These are phyloP conservation scores for Anoplius nigerrimus DNA, from an alignment of 2,888 invertebrate species.

Conservation along the genomic window DNA sequence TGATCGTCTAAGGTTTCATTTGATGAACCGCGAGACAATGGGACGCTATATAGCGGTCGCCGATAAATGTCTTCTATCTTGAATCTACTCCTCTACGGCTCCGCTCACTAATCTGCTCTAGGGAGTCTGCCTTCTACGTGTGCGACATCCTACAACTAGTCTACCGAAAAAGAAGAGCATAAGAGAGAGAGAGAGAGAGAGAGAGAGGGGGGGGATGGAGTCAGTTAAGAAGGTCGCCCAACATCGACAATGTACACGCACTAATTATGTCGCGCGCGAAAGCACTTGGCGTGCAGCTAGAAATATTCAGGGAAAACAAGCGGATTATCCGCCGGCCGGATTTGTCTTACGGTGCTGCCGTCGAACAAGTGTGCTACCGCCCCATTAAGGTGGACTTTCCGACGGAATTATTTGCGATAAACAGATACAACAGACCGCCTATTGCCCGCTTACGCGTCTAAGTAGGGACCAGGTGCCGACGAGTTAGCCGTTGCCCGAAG, in stretches of 20 bases:
- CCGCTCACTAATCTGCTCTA: too few relatives aligned
- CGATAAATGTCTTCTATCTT: too few relatives aligned
- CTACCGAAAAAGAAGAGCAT: too few relatives aligned
- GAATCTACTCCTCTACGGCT: too few relatives aligned
- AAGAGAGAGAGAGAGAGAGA: too few relatives aligned
- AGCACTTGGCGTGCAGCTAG: too few relatives aligned
- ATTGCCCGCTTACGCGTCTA: conserved; percentile 24
- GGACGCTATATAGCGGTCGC: conserved; percentile 26
- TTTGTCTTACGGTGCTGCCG: conserved; percentile 33
- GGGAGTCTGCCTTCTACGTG: too few relatives aligned
- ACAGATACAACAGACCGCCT: conserved; percentile 45
- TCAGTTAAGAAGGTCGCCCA: too few relatives aligned
- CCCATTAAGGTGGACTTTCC: conserved; percentile 49
- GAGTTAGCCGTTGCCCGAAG: neutral
- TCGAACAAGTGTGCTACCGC: conserved; percentile 41
- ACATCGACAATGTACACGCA: too few relatives aligned
- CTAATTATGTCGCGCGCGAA: too few relatives aligned
- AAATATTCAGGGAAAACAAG: conserved; percentile 26
- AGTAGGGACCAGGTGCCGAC: conserved; percentile 41
- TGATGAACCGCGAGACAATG: conserved; percentile 63
- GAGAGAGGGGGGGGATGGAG: too few relatives aligned
- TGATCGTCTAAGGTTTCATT: conserved; percentile 59
- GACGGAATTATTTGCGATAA: conserved; percentile 56
- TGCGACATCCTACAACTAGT: too few relatives aligned
- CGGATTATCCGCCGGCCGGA: conserved; percentile 35